Evolutionary conservation across 1,140 invertebrate species (phyloP), one percentile per base, ranked within the genome.

Genomic region (Octopus sinensis): DNA sequence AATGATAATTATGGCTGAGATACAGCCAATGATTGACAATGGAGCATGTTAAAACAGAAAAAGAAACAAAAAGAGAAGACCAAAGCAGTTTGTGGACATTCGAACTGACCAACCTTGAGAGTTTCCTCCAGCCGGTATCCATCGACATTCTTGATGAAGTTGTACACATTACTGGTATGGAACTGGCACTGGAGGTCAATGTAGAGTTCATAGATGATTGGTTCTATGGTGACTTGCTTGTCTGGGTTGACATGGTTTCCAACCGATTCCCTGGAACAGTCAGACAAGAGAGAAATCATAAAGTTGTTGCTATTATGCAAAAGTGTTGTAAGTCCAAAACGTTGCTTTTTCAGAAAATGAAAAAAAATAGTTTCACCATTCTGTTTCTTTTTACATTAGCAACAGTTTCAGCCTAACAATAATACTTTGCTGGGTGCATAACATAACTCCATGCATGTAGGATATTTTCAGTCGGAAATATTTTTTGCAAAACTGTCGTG

Each of bases 151-250:
- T 88, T 88, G 77, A 91, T 91, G 90, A 86, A 91, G 87, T 91
- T 85, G 84, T 88, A 84, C 79, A 89, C 92, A 80, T 90, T 89
- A 53, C 90, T 87, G 4, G 93, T 91, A 78, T 93, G 91, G 87
- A 93, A 90, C 83, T 92, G 90, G 86, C 94, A 95, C 91, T 95
- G 93, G 4, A 96, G 90, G 78, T 93, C 92, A 76, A 96, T 92
- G 86, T 94, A 91, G 6, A 88, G 80, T 81, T 91, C 90, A 80
- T 89, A 83, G 23, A 90, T 86, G 7, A 86, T 78, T 5, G 89
- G 86, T 23, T 90, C 89, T 13, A 91, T 84, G 23, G 80, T 84
- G 5, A 88, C 82, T 73, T 89, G 88, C 76, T 86, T 87, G 10
- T 90, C 88, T 56, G 85, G 82, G 76, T 88, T 84, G 52, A 88